Evolutionary conservation across 2,888 invertebrate genomes (phyloP), one percentile per base, ranked within the genome.

Genomic region (Euplexia lucipara): DNA sequence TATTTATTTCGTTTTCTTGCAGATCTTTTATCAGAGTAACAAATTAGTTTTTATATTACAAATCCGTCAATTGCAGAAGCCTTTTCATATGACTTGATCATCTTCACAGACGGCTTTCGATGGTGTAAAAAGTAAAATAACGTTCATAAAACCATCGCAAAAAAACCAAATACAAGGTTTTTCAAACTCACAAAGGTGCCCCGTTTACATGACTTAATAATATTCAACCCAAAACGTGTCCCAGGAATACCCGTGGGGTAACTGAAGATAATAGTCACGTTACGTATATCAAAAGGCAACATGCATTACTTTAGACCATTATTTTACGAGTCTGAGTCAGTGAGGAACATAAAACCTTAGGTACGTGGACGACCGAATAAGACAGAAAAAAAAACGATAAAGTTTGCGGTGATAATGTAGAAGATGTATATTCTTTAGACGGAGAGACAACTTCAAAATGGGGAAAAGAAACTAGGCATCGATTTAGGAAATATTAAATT

Each of bases 271-370:
- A n/a, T 32, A 30, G 54, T 44, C 68, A 71, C 75, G 70, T 75
- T 49, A 47, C 32, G 16, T 42, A 74, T 44, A 57, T 75, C 48
- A 75, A 72, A 61, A 62, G 35, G 22, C 18, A 39, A 62, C 58
- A 48, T 39, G 51, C 44, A 59, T 41, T 49, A 63, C 42, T 64
- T 73, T 47, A 2, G 2, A 51, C 48, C 58, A 78, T 69, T 37
- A 57, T 44, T 78, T 76, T 73, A 75, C 68, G 74, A 78, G 1
- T 7, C 34, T 58, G 35, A 66, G 68, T 53, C 68, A 64, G 58
- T 34, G 47, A 48, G 42, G 32, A 47, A 39, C 47, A 73, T 78
- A 77, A 75, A 63, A 44, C 51, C 34, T 37, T 54, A 77, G 78
- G 68, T 73, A 62, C 44, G 52, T 47, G 39, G 16, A 58, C 12